Base-by-base conservation (phyloP, 1,140 invertebrate species). In the Listronotus oregonensis region DNA sequence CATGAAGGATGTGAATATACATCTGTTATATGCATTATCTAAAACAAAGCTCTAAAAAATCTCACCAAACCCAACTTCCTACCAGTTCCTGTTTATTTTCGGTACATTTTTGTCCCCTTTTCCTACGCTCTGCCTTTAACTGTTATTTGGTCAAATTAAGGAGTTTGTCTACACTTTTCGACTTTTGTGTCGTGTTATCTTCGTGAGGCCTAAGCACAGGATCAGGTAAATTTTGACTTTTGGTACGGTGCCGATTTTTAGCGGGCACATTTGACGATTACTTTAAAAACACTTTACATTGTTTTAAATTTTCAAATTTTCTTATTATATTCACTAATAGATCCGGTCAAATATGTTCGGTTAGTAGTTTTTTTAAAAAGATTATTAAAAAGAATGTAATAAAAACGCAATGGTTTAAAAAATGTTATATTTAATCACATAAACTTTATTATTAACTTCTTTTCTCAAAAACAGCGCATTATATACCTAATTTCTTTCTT, bases 21-120 rank as follows among this genome's bases (percentile, higher is more conserved):
- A 1, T 3, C 21, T 27, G 21, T 27, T 3, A 27, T 27, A 27
- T 27, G 21, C 21, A 27, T 27, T 5, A 27, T 27, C 21, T 37
- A 37, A 37, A 34, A 34, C 44, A 50, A 61, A 61, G 51, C 32
- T 54, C 44, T 57, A 67, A 64, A 32, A 58, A 17, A n/a, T 31
- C 17, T 68, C 21, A 27, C 21, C 27, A 42, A 27, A 10, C 62
- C 52, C 34, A 67, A 51, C 11, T 12, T 54, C 68, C 75, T 86
- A 86, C 85, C 85, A 87, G 80, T 79, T 87, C 85, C 64, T 80
- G 82, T 80, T 85, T 86, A 80, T 82, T 86, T 67, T 85, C 85
- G 50, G 82, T 81, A 9, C 82, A 82, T 72, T 83, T 84, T 71
- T 85, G 83, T 39, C 85, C 85, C 64, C 84, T 76, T 78, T 83